A percentile compares a stretch with the other conserved stretches of the same genome.
Evolutionary conservation across 2,888 invertebrate species (phyloP).

Genomic region (Agriopis aurantiaria): DNA sequence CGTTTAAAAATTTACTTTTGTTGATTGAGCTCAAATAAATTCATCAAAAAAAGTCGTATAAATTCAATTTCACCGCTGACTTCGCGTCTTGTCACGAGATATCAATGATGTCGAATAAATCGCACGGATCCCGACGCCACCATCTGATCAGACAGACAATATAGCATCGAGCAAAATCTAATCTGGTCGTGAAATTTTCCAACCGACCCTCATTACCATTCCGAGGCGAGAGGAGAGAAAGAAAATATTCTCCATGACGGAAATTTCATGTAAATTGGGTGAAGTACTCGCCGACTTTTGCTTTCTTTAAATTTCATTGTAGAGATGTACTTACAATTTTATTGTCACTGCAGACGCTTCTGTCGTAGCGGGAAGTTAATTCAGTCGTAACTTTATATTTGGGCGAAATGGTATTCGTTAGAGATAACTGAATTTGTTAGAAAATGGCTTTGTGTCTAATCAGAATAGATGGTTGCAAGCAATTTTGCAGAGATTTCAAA

Average conservation of each 20-base stretch:
- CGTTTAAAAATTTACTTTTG: neutral
- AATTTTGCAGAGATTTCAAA: neutral
- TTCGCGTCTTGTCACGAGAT: conserved; percentile 24
- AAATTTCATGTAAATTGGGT: conserved; percentile 81
- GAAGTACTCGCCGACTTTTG: conserved; percentile 67
- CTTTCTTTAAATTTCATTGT: conserved; percentile 69
- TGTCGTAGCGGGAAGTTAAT: conserved; percentile 57
- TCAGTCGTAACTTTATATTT: conserved; percentile 50
- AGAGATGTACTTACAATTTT: conserved; percentile 56
- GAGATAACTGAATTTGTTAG: conserved; percentile 34
- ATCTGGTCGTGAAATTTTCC: conserved; percentile 75
- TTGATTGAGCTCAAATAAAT: neutral
- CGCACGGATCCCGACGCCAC: conserved; percentile 19
- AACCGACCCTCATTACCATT: conserved; percentile 79
- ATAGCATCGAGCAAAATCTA: conserved; percentile 67
- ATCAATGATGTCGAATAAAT: conserved; percentile 31
- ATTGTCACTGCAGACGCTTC: conserved; percentile 61
- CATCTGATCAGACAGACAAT: conserved; percentile 60
- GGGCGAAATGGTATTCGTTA: conserved; percentile 34
- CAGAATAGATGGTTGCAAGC: neutral
- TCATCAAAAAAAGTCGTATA: conserved; percentile 2
- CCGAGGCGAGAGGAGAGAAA: conserved; percentile 71
- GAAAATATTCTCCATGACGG: conserved; percentile 72
- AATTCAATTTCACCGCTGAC: conserved; percentile 29
- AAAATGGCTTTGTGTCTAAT: conserved; percentile 19